A percentile compares a stretch with the other conserved stretches of the same genome.
These are phyloP conservation scores for Macaria liturata DNA, from an alignment of 2,888 invertebrate species.

Conservation along the genomic window DNA sequence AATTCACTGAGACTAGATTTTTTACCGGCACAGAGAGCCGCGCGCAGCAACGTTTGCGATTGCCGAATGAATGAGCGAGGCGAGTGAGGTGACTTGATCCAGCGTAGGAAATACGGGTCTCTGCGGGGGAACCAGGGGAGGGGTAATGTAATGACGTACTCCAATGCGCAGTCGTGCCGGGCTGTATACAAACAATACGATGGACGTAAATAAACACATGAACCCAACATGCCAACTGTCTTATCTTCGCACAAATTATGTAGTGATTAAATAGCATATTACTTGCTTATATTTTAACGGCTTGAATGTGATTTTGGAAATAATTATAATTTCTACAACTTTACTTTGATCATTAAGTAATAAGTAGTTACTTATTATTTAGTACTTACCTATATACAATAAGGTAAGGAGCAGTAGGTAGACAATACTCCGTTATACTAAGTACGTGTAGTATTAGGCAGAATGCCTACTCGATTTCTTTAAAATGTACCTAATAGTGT, in stretches of 20 bases:
- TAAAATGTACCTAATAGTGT: too few relatives aligned
- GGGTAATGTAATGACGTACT: constrained; percentile 72
- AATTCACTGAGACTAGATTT: constrained; percentile 57
- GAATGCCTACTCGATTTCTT: too few relatives aligned
- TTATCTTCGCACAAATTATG: constrained; percentile 55
- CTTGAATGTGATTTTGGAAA: too few relatives aligned
- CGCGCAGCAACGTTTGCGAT: constrained; percentile 76
- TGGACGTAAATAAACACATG: constrained; percentile 83
- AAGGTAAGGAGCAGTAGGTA: too few relatives aligned
- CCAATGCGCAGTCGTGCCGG: constrained; percentile 82
- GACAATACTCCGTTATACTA: too few relatives aligned
- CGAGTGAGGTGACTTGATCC: constrained; percentile 62
- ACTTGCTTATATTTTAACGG: too few relatives aligned
- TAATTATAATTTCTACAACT: too few relatives aligned
- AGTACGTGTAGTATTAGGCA: too few relatives aligned
- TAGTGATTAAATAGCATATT: too few relatives aligned
- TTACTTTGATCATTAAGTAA: too few relatives aligned
- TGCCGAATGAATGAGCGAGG: constrained; percentile 81
- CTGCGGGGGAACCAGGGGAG: constrained; percentile 61
- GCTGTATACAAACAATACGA: constrained; percentile 83
- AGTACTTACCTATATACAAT: too few relatives aligned
- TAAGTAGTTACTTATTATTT: too few relatives aligned
- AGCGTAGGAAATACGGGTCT: constrained; percentile 70
- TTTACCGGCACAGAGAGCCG: constrained; percentile 59
- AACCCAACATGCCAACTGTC: constrained; percentile 64